Evolutionary conservation across 2,113 vertebrate genomes (phyloP), one percentile per base, ranked within the genome.

Genomic region (Sander lucioperca): DNA sequence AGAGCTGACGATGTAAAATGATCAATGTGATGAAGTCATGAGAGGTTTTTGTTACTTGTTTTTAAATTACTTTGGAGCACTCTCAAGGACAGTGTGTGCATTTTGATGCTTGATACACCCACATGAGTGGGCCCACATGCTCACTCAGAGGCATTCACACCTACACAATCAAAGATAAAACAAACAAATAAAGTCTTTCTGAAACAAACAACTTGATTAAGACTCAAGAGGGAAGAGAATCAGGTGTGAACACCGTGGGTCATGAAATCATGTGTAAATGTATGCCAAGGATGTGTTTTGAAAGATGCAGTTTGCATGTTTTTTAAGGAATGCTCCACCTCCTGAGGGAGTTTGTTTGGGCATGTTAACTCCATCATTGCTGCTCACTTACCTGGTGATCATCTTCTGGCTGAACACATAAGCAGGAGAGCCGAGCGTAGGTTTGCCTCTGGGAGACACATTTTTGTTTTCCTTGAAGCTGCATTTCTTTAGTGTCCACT

Each of bases 151-250:
- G 79, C 79, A 82, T 86, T 76, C 69, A 39, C 70, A 67, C 64
- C 64, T 19, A 74, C 77, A 66, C 74, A 86, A 86, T 80, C 77
- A 90, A 79, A 89, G 59, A 70, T 77, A 56, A 77, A 79, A 48
- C 23, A 70, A 81, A 79, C 58, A 74, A 78, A 91, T 84, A 75
- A 93, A 74, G 78, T 63, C 47, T 74, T 65, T 75, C 39, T 53
- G 53, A 87, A 91, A 91, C 83, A 89, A 93, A 92, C 85, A 86
- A 83, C 68, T 82, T 91, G 81, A 90, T 93, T 86, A 91, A 80
- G 77, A 81, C 88, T 89, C 91, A 79, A 80, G 80, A 87, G 88
- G 89, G 72, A 48, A 58, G 77, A 76, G 88, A 93, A 89, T 91
- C 90, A 91, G 88, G 89, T 91, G 91, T 72, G 88, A 88, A 36